Evolutionary conservation across 2,888 invertebrate genomes (phyloP).

Genomic region (Argyresthia goedartella): DNA sequence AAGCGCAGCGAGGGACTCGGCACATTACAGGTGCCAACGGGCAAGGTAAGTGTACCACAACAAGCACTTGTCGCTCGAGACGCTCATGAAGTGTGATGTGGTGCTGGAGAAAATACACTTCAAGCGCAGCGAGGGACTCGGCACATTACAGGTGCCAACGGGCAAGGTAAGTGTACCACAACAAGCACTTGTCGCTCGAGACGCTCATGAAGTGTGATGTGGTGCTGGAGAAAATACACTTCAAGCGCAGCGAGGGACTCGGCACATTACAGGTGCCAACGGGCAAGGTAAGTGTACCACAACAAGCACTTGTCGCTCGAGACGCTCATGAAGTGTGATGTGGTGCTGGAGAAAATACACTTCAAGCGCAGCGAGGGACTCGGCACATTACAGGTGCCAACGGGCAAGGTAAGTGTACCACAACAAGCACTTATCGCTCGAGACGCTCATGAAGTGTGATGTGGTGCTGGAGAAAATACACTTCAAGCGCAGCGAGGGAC

Average conservation of each 20-base stretch:
- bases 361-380: conserved; percentile 78
- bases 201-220: conserved; percentile 94
- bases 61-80: conserved; percentile 90
- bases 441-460: conserved; percentile 93
- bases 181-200: conserved; percentile 89
- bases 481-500: conserved; percentile 77
- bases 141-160: conserved; percentile 42
- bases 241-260: conserved; percentile 77
- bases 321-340: conserved; percentile 92
- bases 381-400: conserved; percentile 43
- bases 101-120: conserved; percentile 90
- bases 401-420: conserved; percentile 69
- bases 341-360: conserved; percentile 89
- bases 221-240: conserved; percentile 89
- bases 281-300: conserved; percentile 67
- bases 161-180: conserved; percentile 71
- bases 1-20: conserved; percentile 76
- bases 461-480: conserved; percentile 91
- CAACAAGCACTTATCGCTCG: conserved; percentile 88
- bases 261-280: conserved; percentile 46
- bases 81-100: conserved; percentile 92
- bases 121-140: conserved; percentile 75
- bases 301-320: conserved; percentile 90
- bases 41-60: conserved; percentile 72
- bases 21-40: conserved; percentile 41